Percentiles rank a stretch among this genome's conserved stretches.
Evolutionary conservation across 2,797 vertebrate genomes (phyloP).

Genomic region (Chelonia mydas): DNA sequence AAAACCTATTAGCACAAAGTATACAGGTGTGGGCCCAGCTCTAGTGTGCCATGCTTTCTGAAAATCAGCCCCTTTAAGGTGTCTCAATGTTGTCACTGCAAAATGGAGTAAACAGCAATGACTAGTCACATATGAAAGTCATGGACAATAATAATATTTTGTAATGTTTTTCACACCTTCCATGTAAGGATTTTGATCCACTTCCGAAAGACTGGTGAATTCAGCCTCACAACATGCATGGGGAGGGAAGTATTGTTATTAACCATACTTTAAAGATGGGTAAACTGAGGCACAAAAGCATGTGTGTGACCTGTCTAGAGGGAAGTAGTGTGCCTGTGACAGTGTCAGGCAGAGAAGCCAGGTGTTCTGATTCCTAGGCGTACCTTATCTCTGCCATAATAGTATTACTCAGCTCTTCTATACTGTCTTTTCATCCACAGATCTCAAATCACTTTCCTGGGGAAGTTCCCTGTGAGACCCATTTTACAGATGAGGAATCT

Average conservation of each 20-base stretch:
- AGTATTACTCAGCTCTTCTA: background rate
- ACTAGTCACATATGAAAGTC: background rate
- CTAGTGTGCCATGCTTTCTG: background rate
- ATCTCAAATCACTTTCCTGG: background rate
- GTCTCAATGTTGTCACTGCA: background rate
- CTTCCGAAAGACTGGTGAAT: background rate
- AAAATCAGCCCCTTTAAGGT: background rate
- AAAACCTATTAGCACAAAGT: background rate
- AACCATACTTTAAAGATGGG: background rate
- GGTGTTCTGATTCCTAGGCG: background rate
- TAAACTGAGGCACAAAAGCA: background rate
- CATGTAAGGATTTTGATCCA: background rate
- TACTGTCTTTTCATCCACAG: background rate
- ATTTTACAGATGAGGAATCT: background rate
- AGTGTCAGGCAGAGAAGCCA: background rate
- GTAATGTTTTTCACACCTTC: background rate
- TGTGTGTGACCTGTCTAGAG: background rate
- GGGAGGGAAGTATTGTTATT: background rate
- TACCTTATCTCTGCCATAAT: background rate
- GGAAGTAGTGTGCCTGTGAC: background rate
- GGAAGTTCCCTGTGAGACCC: background rate
- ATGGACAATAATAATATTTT: background rate
- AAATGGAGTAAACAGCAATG: background rate
- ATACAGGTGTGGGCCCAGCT: background rate
- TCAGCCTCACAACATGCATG: background rate